Base-by-base conservation (phyloP, 2,113 vertebrate genomes). In the Mungos mungo region DNA sequence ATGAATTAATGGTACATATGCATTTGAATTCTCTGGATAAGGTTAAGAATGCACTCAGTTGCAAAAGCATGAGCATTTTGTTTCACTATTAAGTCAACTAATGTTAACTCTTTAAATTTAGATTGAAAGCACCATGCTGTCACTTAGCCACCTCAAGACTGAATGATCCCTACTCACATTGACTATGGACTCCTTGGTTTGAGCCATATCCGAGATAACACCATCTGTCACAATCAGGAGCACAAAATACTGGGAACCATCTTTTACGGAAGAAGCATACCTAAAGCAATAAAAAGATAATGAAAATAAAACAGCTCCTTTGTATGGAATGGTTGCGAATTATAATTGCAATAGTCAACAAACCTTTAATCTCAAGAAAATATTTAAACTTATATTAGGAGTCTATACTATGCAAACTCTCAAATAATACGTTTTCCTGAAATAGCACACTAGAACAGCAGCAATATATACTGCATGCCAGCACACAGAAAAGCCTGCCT, bases 161-260 rank as follows among this genome's bases (percentile, higher is more conserved):
- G 29, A 93, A n/a, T 3, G 21, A 74, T 7, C 21, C 15, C 18
- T 38, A 98, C 99, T 99, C 98, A 99, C 99, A 2, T 99, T 99
- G 87, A 99, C 99, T 82, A 99, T 99, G 31, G 99, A 99, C 98
- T 99, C 99, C 98, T 99, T 99, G 50, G 99, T 99, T 98, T 99
- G 99, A 95, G 99, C 99, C 99, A 99, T 99, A 98, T 99, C 99
- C 21, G 99, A 99, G 98, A 99, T 99, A 96, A 99, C 99, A 31
- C 99, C 99, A 11, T 99, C 99, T 7, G 99, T 99, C 98, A 99
- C 98, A 98, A 99, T 99, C 98, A 99, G 99, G 90, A 99, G 99
- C 97, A 99, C 98, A 98, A 99, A 99, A 98, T 99, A 99, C 98
- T 99, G 99, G n/a, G 99, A 99, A 96, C 99, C 99, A 57, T 99